Evolutionary conservation across 35 echinoderm and acorn worm species (phyloP).

Genomic region (Strongylocentrotus purpuratus): DNA sequence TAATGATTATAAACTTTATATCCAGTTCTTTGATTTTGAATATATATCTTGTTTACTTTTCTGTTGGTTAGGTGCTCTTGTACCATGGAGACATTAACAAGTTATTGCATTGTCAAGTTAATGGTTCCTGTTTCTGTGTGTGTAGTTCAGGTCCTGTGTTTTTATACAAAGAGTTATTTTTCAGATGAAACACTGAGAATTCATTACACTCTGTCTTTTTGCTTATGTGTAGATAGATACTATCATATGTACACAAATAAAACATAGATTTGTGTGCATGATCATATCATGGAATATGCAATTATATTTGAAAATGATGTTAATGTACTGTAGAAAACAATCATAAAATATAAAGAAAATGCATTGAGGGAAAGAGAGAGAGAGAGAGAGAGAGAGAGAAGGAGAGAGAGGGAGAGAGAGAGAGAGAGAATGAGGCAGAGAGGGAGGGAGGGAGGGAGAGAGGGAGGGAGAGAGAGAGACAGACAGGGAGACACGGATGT

Average conservation of each 20-base stretch:
- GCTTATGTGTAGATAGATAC: no score
- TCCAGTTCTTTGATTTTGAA: no score
- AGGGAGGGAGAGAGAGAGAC: background rate
- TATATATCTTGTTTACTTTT: background rate
- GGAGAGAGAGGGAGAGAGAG: slow-evolving; percentile 14
- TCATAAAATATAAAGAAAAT: no score
- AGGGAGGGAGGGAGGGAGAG: background rate
- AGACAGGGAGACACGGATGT: no score
- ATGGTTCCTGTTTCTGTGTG: background rate
- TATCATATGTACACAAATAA: background rate
- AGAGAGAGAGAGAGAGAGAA: background rate
- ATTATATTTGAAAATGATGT: background rate
- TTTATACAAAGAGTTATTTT: no score
- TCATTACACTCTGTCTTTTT: no score
- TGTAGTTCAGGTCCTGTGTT: background rate
- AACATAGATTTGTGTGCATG: background rate
- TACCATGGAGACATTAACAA: background rate
- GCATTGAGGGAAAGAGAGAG: background rate
- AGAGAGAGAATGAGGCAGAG: background rate
- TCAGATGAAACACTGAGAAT: no score
- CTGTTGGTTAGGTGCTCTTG: background rate
- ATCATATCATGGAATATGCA: background rate
- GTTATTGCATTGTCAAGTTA: background rate
- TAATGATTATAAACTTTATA: no score
- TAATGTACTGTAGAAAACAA: background rate